Base-by-base conservation (phyloP, 2,113 vertebrate species). In the Salvelinus alpinus region DNA sequence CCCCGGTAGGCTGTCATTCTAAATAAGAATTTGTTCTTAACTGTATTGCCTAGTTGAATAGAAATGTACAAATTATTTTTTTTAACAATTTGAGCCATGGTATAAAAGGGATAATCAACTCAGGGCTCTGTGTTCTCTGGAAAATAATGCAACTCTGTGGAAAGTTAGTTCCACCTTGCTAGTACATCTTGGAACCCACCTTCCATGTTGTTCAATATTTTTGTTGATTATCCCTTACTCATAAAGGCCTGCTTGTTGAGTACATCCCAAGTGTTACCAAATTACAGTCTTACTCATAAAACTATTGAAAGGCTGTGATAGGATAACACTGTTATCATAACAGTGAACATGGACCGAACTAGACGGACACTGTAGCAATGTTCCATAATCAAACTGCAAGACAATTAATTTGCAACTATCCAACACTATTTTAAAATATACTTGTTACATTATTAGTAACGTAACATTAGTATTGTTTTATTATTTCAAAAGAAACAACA, bases 401-500 rank as follows among this genome's bases (percentile, higher is more conserved):
- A 57, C 18, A n/a, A 24, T 62, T 62, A 22, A 20, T 57, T 57
- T 57, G 54, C n/a, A 20, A 2, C 59, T 16, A 62, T n/a, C n/a
- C 59, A 62, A 62, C 18, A 5, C 54, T 57, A 60, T 18, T 8
- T 54, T 3, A 54, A 54, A 54, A 54, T 18, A n/a, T 9, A 24
- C n/a, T 22, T 64, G 60, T 38, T 70, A 12, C 34, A 14, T 22
- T 24, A 11, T 44, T 31, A 64, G 47, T 22, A 51, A 59, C 48
- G 48, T 20, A 16, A 62, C 59, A 65, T 14, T 64, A 48, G 54
- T 71, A 11, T 12, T 16, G 11, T 11, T 25, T 64, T 11, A 48
- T 47, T 62, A 60, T 77, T 71, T 70, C 34, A 44, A 11, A 54
- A 4, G 31, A 62, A 76, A 70, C 6, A 65, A 65, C 22, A 65